phyloP scores from a whole-genome alignment of 2,797 vertebrate genomes.

The Bryconaethiops microstoma region DNA sequence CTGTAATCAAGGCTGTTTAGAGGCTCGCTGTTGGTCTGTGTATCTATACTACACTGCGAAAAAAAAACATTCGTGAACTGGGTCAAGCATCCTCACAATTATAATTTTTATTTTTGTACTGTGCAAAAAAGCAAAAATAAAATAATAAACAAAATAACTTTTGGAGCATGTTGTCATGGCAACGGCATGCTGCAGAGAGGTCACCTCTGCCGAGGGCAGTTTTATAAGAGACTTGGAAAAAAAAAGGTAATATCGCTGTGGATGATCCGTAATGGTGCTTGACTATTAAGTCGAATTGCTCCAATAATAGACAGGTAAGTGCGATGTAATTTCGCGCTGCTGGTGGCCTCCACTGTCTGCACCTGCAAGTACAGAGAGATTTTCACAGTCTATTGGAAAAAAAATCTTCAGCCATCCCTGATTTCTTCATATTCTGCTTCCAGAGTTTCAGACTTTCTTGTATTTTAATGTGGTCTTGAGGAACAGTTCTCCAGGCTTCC shows the following conservation, averaged over 20 bases:
- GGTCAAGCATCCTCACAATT: constrained; percentile 32
- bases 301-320: constrained; percentile 54
- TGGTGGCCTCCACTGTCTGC: constrained; percentile 35
- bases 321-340: constrained; percentile 48
- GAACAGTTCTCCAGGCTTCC: too few relatives aligned
- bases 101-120: neutral
- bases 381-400: constrained; percentile 11
- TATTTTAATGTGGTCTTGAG: too few relatives aligned
- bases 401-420: too few relatives aligned
- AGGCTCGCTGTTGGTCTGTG: neutral
- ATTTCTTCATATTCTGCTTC: too few relatives aligned
- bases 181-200: constrained; percentile 33
- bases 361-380: neutral
- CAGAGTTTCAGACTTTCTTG: too few relatives aligned
- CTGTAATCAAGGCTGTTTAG: neutral
- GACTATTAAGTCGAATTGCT: constrained; percentile 53
- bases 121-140: too few relatives aligned
- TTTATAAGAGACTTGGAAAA: constrained; percentile 24
- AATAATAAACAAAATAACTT: constrained; percentile 30
- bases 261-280: constrained; percentile 50
- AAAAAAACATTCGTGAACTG: constrained; percentile 2
- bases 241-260: constrained; percentile 46
- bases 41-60: constrained; percentile 4
- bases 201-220: constrained; percentile 41
- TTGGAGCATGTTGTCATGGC: constrained; percentile 49